Percentiles rank a stretch among this genome's conserved stretches.
phyloP scores from a whole-genome alignment of 2,797 vertebrate species.

The Neopelma chrysocephalum region DNA sequence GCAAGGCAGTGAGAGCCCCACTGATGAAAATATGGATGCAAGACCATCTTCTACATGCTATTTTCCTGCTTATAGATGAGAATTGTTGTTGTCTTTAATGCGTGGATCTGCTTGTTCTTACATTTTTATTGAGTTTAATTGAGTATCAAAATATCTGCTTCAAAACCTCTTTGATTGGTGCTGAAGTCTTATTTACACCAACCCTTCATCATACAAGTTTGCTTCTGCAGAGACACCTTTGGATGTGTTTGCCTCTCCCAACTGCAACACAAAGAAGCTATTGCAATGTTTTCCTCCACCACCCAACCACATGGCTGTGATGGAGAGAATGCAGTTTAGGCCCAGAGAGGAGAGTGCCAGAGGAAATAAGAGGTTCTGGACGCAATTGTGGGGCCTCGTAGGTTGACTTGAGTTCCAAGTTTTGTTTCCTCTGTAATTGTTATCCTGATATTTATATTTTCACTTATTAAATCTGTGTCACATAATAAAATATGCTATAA shows the following conservation, averaged over 20 bases:
- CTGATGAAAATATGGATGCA: neutral
- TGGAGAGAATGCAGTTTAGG: neutral
- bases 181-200: neutral
- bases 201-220: neutral
- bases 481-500: slow-evolving; percentile 27
- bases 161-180: neutral
- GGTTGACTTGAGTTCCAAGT: neutral
- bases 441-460: slow-evolving; percentile 48
- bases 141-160: neutral
- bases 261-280: neutral
- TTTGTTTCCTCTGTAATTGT: slow-evolving; percentile 19
- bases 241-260: neutral
- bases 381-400: neutral
- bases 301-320: neutral
- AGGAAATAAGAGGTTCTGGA: slow-evolving; percentile 10
- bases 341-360: neutral
- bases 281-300: neutral
- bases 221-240: neutral
- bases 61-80: neutral
- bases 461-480: slow-evolving; percentile 22
- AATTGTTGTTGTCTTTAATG: neutral
- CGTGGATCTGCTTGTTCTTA: neutral
- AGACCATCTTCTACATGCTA: neutral
- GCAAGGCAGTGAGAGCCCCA: neutral
- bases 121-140: neutral